phyloP scores from a whole-genome alignment of 2,888 invertebrate species.

The Galeruca laticollis region DNA sequence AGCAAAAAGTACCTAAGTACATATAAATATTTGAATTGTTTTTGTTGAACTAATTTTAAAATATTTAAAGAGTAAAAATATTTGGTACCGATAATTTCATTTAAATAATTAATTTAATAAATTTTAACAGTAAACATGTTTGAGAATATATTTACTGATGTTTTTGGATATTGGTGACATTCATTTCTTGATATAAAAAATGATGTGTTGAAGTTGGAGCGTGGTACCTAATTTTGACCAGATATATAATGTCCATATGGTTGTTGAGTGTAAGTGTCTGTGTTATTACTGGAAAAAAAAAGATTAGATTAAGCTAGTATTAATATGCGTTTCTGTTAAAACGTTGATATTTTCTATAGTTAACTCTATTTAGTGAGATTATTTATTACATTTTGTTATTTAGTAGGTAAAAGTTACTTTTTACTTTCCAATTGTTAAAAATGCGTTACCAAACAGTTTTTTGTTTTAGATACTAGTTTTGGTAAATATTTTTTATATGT shows the following conservation, averaged over 20 bases:
- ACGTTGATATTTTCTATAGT: constrained; percentile 26
- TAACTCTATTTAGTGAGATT: constrained; percentile 34
- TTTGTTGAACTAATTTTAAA: too few species aligned
- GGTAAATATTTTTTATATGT: not conserved
- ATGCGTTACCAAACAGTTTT: constrained; percentile 14
- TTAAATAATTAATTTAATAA: not conserved
- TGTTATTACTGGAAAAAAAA: constrained; percentile 24
- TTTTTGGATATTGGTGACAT: not conserved
- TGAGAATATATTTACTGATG: not conserved
- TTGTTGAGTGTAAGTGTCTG: constrained; percentile 31
- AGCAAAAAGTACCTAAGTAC: not conserved
- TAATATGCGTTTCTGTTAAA: constrained; percentile 22
- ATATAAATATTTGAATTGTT: too few species aligned
- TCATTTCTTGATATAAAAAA: not conserved
- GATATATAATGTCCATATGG: constrained; percentile 18
- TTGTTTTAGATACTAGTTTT: not conserved
- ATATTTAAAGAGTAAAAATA: too few species aligned
- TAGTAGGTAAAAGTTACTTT: constrained; percentile 26
- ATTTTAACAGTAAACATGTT: not conserved
- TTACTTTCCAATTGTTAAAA: constrained; percentile 21
- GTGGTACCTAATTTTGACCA: constrained; percentile 22
- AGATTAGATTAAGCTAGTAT: constrained; percentile 27
- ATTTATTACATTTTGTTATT: constrained; percentile 34
- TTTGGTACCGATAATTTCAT: not conserved
- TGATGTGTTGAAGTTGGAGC: constrained; percentile 15